A percentile compares a stretch with the other conserved stretches of the same genome.
Conservation (phyloP, 2,888 invertebrate species). For the Girardia tigrina region DNA sequence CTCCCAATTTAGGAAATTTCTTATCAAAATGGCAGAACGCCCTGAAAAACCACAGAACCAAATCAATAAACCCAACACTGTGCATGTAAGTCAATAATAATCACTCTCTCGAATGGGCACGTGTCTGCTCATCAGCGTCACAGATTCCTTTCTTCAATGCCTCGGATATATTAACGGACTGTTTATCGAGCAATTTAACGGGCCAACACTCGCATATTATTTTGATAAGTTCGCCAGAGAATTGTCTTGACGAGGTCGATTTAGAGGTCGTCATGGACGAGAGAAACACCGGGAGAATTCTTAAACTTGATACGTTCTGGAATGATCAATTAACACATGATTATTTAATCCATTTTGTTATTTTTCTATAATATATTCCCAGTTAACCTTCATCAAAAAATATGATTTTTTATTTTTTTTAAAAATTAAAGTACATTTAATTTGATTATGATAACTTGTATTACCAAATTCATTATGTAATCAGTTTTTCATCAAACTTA, state of each 20-base stretch:
- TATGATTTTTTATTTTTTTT: too few species aligned
- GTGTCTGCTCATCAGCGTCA: constrained; percentile 80
- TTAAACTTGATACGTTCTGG: constrained; percentile 62
- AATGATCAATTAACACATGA: too few species aligned
- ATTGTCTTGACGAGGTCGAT: background rate
- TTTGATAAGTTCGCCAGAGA: constrained; percentile 65
- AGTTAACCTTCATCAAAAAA: too few species aligned
- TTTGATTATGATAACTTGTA: too few species aligned
- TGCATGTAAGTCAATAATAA: constrained; percentile 39
- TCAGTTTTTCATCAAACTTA: too few species aligned
- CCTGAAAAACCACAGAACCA: background rate
- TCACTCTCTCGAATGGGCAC: constrained; percentile 68
- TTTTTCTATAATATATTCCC: too few species aligned
- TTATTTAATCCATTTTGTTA: too few species aligned
- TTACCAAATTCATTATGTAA: too few species aligned
- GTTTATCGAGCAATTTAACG: constrained; percentile 66
- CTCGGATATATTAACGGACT: constrained; percentile 64
- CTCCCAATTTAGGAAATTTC: constrained; percentile 23
- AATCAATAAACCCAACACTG: background rate
- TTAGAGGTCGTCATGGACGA: constrained; percentile 33
- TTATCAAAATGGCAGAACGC: constrained; percentile 16
- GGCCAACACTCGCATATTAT: constrained; percentile 73
- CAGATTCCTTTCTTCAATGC: constrained; percentile 65
- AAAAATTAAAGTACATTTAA: too few species aligned
- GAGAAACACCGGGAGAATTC: constrained; percentile 64